A percentile compares a stretch with the other conserved stretches of the same genome.
Conservation (phyloP, 2,797 vertebrate species). For the Peromyscus attwateri region DNA sequence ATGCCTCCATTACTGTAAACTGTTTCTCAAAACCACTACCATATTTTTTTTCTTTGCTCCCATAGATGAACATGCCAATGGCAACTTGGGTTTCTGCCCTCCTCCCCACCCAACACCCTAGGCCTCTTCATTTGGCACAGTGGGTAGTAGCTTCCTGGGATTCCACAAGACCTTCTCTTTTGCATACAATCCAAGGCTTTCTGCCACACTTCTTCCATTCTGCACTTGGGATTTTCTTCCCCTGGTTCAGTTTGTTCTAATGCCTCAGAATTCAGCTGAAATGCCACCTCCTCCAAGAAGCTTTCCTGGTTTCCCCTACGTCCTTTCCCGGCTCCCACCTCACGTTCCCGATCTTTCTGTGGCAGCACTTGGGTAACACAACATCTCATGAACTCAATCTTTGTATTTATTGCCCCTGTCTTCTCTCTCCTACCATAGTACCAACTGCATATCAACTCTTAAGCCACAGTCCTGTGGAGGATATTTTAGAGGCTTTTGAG, state of each 20-base stretch:
- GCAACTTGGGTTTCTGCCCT: neutral
- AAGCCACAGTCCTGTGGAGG: fast-evolving
- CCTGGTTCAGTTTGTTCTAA: neutral
- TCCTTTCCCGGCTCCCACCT: neutral
- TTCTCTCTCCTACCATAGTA: neutral
- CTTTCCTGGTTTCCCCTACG: neutral
- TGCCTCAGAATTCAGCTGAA: constrained; percentile 8
- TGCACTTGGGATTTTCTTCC: neutral
- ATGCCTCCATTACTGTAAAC: neutral
- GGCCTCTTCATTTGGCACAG: neutral
- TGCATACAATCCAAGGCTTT: neutral
- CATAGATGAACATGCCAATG: neutral
- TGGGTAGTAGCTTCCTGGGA: neutral
- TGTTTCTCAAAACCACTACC: constrained; percentile 18
- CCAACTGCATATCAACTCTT: fast-evolving
- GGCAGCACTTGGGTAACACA: neutral
- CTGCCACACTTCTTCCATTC: neutral
- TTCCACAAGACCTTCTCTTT: neutral
- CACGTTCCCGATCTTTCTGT: neutral
- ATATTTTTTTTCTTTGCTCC: neutral
- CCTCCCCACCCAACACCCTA: neutral
- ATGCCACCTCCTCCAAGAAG: neutral
- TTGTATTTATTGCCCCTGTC: constrained; percentile 55
- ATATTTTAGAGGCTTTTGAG: fast-evolving
- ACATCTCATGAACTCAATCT: neutral